Base-by-base conservation (phyloP, 2,113 vertebrate genomes). In the Mobula hypostoma region DNA sequence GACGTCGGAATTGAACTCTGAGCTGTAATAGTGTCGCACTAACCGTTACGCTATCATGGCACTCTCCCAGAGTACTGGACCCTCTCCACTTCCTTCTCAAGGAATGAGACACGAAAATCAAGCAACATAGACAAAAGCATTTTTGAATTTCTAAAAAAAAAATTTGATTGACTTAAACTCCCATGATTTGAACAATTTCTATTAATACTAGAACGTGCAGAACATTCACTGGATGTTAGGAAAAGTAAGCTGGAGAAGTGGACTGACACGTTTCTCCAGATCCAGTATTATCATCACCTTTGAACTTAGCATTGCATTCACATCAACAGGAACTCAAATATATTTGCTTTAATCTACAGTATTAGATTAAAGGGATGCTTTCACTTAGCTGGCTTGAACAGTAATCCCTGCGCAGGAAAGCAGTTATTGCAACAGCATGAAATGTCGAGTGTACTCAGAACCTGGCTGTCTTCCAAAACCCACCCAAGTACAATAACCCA, bases 381-480 rank as follows among this genome's bases (percentile, higher is more conserved):
- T 91, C 88, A 68, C 24, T 70, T n/a, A 70, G 14, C 29, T 32
- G 32, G 70, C 17, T 19, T 91, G 32, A 90, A 66, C 87, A 68
- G 63, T 36, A 29, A 66, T 91, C 66, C 7, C 88, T 21, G 63
- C 36, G 9, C 88, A 91, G 70, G 63, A 32, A 66, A 36, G 61
- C 85, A 88, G 21, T 88, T 63, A 88, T 14, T 88, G 88, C 63
- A 91, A 68, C 12, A n/a, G n/a, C 88, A 40, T 7, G 9, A 40
- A 70, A 91, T 36, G 88, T 21, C 68, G 63, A 91, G 58, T 32
- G 15, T 32, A 63, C 61, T 68, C 29, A 88, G 29, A 68, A 32
- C 17, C 88, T 91, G 88, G 88, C 88, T 70, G 17, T 19, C 15
- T 70, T 91, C 88, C 88, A 91, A 68, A 7, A 66, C 87, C 87